These are phyloP conservation scores for Ictidomys tridecemlineatus DNA, from an alignment of 2,113 vertebrate genomes.

Conservation along the genomic window DNA sequence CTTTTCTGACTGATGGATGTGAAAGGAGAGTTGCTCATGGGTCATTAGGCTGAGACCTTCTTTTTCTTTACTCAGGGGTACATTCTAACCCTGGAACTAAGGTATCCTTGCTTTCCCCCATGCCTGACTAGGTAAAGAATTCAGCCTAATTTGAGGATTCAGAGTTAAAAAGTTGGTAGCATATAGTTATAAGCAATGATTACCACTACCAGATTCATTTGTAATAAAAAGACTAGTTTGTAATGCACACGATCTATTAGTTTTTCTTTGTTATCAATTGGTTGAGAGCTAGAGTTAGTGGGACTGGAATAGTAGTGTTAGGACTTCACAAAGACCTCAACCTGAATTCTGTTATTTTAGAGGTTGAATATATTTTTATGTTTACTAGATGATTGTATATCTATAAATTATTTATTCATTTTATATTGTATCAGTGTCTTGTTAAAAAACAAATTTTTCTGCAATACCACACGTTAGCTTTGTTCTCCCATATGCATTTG, in stretches of 20 bases:
- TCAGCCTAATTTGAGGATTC: not conserved
- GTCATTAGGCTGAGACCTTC: not conserved
- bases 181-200: not conserved
- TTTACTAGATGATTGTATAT: not conserved
- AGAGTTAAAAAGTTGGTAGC: not conserved
- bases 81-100: not conserved
- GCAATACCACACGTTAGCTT: not conserved
- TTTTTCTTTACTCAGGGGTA: not conserved
- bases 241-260: not conserved
- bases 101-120: not conserved
- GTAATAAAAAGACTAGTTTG: not conserved
- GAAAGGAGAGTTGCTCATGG: not conserved
- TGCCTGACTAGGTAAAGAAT: not conserved
- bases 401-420: not conserved
- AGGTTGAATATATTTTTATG: not conserved
- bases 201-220: not conserved
- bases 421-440: not conserved
- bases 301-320: not conserved
- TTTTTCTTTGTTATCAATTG: not conserved
- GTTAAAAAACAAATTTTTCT: not conserved
- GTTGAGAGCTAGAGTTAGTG: not conserved
- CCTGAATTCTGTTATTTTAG: not conserved
- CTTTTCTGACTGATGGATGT: not conserved
- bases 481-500: not conserved
- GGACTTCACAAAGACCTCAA: not conserved